Evolutionary conservation across 1,140 invertebrate species (phyloP).

Genomic region (Eubasilissa regina): DNA sequence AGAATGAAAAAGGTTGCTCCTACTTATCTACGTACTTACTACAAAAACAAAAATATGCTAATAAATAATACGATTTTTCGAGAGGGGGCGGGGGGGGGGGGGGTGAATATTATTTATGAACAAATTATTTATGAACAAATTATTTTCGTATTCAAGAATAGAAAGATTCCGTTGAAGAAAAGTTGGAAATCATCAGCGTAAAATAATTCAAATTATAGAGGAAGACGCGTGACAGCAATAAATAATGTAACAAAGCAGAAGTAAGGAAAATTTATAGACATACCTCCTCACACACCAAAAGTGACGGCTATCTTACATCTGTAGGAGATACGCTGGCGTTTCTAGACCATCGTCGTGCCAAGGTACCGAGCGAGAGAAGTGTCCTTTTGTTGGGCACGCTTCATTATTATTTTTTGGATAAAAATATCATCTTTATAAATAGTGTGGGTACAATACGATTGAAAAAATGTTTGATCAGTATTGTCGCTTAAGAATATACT

Average conservation of each 20-base stretch:
- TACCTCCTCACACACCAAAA: conserved; percentile 40
- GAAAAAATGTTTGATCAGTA: too few species aligned
- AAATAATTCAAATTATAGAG: conserved; percentile 57
- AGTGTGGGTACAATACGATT: too few species aligned
- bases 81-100: too few species aligned
- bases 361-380: conserved; percentile 9
- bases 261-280: conserved; percentile 57
- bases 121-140: too few species aligned
- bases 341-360: not conserved
- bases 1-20: too few species aligned
- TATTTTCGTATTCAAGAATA: conserved; percentile 5
- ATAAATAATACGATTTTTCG: too few species aligned
- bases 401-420: too few species aligned
- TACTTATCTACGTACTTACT: not conserved
- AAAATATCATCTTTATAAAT: too few species aligned
- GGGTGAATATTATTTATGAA: conserved; percentile 23
- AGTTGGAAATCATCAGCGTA: conserved; percentile 54
- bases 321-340: conserved; percentile 3
- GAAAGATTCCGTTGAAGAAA: conserved; percentile 26
- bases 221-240: conserved; percentile 56
- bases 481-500: too few species aligned
- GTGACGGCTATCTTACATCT: conserved; percentile 35
- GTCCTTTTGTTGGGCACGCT: conserved; percentile 18
- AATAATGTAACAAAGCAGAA: conserved; percentile 57
- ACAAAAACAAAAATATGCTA: not conserved